Evolutionary conservation across 2,797 vertebrate species (phyloP).

Genomic region (Momotus momota): DNA sequence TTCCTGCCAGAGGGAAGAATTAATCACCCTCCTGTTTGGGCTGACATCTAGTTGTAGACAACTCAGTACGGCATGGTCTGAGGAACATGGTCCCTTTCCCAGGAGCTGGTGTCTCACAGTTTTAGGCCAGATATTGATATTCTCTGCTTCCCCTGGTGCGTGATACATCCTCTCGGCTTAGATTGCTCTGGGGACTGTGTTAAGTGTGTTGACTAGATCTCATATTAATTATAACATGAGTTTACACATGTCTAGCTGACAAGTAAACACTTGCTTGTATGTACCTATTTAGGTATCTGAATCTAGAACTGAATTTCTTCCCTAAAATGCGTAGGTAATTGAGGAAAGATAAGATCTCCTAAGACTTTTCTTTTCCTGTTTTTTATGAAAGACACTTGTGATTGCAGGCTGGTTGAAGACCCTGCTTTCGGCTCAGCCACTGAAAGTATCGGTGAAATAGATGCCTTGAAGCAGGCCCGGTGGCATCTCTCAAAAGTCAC

Average conservation of each 20-base stretch:
- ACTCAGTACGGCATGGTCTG: not conserved
- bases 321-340: not conserved
- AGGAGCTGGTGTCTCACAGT: not conserved
- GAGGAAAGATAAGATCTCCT: not conserved
- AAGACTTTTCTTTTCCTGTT: not conserved
- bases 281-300: not conserved
- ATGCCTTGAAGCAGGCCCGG: not conserved
- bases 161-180: not conserved
- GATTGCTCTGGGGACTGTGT: not conserved
- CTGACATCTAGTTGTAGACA: not conserved
- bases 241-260: slow-evolving; percentile 26
- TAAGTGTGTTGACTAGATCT: not conserved
- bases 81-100: not conserved
- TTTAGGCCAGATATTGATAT: not conserved
- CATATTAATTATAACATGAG: slow-evolving; percentile 16
- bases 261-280: slow-evolving; percentile 5
- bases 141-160: not conserved
- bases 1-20: not conserved
- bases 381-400: not conserved
- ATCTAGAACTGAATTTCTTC: not conserved
- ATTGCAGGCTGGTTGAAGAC: not conserved
- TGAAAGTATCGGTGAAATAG: not conserved
- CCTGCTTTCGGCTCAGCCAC: not conserved
- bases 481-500: not conserved
- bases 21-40: not conserved